These are phyloP conservation scores for Paramisgurnus dabryanus DNA, from an alignment of 2,113 vertebrate genomes.

Conservation along the genomic window DNA sequence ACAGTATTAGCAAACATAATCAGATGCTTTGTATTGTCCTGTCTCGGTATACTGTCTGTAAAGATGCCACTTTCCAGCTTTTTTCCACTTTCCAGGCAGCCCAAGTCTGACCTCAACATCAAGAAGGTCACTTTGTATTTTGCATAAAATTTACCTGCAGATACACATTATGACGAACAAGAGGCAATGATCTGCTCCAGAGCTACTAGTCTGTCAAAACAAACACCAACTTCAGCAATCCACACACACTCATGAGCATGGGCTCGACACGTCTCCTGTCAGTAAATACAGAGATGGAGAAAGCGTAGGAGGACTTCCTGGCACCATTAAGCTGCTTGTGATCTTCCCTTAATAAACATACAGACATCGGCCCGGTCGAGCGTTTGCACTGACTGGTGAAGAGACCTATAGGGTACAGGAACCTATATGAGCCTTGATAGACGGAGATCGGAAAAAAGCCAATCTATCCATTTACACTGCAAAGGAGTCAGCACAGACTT, in stretches of 20 bases:
- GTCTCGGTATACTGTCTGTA: too few species aligned
- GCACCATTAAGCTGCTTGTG: conserved; percentile 3
- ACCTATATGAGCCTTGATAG: neutral
- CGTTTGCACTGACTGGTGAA: neutral
- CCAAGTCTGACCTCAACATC: conserved; percentile 6
- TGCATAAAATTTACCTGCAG: conserved; percentile 24
- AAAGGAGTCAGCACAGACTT: conserved; percentile 11
- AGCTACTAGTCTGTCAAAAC: conserved; percentile 26
- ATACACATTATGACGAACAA: conserved; percentile 16
- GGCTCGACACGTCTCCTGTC: conserved; percentile 14
- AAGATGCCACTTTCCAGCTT: neutral
- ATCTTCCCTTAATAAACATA: conserved; percentile 24
- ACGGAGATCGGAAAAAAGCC: conserved; percentile 14
- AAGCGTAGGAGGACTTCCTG: conserved; percentile 10
- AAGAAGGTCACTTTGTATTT: neutral
- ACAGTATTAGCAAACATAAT: too few species aligned
- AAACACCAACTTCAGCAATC: conserved; percentile 34
- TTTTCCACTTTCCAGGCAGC: too few species aligned
- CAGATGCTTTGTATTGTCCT: too few species aligned
- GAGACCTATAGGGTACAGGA: neutral
- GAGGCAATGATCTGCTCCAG: neutral
- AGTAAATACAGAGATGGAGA: conserved; percentile 29
- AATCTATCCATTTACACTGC: neutral
- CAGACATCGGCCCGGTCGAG: conserved; percentile 7
- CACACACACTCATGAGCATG: conserved; percentile 9